Base-by-base conservation (phyloP, 2,113 vertebrate species). In the Felis catus region DNA sequence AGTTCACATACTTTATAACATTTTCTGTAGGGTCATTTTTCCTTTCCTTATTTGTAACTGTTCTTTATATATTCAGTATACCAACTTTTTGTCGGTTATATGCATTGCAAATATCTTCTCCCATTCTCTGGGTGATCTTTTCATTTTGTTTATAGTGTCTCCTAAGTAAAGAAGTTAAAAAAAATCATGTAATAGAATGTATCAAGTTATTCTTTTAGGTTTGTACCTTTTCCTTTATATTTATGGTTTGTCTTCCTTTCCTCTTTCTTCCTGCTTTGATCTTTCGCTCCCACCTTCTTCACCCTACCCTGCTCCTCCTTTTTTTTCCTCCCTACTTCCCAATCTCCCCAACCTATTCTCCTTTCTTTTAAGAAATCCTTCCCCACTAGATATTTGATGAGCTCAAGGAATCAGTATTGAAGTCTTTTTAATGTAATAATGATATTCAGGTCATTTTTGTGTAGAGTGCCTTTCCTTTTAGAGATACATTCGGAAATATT, bases 331-430 rank as follows among this genome's bases (percentile, higher is more conserved):
- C 21, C 74, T 48, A 78, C 55, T 61, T 58, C n/a, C 79, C 39
- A 13, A 82, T 36, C 29, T 36, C 41, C 36, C 23, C 51, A 18
- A 11, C 9, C 8, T 58, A 45, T 15, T 68, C 45, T 78, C n/a
- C 45, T 61, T 80, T 66, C 45, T 78, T 86, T 81, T 51, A 94
- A 94, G 84, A 81, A 81, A 89, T 89, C 31, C 31, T 81, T 88
- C 23, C 63, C 16, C 55, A 80, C 5, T 87, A 71, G 23, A 23
- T 79, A 68, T 66, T 93, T 79, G 58, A 78, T 66, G 29, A 55
- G 29, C 36, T 94, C 61, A 41, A 78, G 61, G n/a, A 53, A 68
- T 87, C 78, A 79, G 58, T 94, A 55, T 78, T 53, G 25, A 83
- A 74, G 55, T 53, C 31, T 93, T 66, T 66, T 55, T n/a, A 74